phyloP scores from a whole-genome alignment of 1,140 invertebrate genomes.

The Sycophila sp. region DNA sequence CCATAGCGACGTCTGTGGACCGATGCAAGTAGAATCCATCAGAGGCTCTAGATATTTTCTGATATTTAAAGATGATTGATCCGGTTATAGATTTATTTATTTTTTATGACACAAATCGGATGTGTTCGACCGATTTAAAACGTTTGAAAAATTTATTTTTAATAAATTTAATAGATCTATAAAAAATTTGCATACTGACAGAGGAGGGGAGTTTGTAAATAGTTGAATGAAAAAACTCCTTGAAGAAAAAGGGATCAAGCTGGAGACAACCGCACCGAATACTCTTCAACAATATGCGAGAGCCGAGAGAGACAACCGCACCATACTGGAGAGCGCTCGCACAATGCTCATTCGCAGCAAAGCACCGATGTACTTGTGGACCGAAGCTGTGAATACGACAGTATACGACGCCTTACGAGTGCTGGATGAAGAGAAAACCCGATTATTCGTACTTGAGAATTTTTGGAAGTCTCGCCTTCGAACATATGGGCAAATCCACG shows the following conservation, averaged over 20 bases:
- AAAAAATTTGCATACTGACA: too few relatives aligned
- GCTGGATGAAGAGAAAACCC: too few relatives aligned
- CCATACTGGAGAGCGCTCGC: background rate
- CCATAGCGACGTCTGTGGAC: constrained; percentile 51
- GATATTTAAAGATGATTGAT: constrained; percentile 48
- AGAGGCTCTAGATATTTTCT: constrained; percentile 49
- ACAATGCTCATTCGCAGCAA: too few relatives aligned
- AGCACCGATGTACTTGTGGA: too few relatives aligned
- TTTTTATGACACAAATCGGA: constrained; percentile 37
- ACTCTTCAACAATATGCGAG: background rate
- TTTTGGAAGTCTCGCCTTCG: too few relatives aligned
- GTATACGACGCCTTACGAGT: too few relatives aligned
- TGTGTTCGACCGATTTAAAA: constrained; percentile 30
- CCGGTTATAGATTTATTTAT: constrained; percentile 18
- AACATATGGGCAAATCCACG: too few relatives aligned
- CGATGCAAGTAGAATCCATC: constrained; percentile 43
- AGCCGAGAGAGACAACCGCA: background rate
- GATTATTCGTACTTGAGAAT: too few relatives aligned
- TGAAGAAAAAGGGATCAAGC: background rate
- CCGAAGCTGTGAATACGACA: too few relatives aligned
- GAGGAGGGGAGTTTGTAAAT: background rate
- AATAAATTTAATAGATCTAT: constrained; percentile 35
- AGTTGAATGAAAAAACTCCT: background rate
- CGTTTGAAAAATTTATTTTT: constrained; percentile 2
- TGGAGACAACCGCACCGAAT: background rate